Evolutionary conservation across 2,888 invertebrate species (phyloP).

Genomic region (Rhyacophila evoluta): DNA sequence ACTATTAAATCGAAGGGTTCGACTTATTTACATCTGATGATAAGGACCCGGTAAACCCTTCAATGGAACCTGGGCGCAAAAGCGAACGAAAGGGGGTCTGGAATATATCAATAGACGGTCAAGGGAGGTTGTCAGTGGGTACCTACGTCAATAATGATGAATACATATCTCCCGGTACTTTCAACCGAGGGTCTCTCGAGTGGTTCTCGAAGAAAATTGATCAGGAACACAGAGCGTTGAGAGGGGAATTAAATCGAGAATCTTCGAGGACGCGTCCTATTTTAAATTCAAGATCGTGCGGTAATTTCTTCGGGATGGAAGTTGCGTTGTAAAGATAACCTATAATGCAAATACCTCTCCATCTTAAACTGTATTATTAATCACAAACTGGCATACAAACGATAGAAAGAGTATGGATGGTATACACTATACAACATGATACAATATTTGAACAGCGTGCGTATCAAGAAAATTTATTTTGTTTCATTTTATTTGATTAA

Average conservation of each 20-base stretch:
- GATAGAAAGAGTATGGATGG: too few relatives aligned
- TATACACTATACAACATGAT: too few relatives aligned
- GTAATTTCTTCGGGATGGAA: not conserved
- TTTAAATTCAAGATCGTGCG: not conserved
- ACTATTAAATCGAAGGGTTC: conserved; percentile 48
- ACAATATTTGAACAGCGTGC: too few relatives aligned
- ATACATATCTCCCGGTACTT: conserved; percentile 33
- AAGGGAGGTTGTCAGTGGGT: conserved; percentile 31
- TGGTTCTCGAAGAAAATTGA: conserved; percentile 11
- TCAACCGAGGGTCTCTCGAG: not conserved
- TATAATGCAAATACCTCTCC: too few relatives aligned
- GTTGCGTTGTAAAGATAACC: too few relatives aligned
- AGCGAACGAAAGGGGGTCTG: conserved; percentile 23
- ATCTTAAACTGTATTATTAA: too few relatives aligned
- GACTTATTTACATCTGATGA: conserved; percentile 50
- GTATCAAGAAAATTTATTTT: too few relatives aligned
- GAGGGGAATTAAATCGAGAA: conserved; percentile 26
- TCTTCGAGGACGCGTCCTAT: not conserved
- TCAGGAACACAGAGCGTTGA: conserved; percentile 5
- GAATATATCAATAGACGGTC: conserved; percentile 49
- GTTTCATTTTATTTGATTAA: too few relatives aligned
- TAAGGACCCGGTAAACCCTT: conserved; percentile 42
- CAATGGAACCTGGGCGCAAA: conserved; percentile 8
- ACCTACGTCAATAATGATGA: conserved; percentile 44
- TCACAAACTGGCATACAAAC: too few relatives aligned